These are phyloP conservation scores for Latrodectus elegans DNA, from an alignment of 2,888 invertebrate species.

Conservation along the genomic window DNA sequence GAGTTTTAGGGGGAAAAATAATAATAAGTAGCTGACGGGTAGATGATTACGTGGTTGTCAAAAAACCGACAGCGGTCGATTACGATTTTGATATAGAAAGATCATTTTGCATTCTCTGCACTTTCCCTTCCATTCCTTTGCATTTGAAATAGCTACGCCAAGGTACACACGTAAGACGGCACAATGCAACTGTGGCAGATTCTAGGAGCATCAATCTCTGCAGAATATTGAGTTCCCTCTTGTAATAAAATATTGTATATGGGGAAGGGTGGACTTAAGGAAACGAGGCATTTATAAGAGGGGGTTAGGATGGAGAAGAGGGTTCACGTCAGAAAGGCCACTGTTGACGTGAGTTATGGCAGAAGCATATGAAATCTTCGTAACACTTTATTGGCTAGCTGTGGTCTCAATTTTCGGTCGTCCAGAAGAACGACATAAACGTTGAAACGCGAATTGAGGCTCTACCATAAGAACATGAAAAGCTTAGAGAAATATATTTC, in stretches of 20 bases:
- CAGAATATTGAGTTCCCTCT: constrained; percentile 52
- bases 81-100: constrained; percentile 54
- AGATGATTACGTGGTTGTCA: constrained; percentile 59
- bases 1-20: not conserved
- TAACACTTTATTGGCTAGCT: constrained; percentile 56
- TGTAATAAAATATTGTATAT: constrained; percentile 59
- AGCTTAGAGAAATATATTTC: constrained; percentile 9
- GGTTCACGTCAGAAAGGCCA: constrained; percentile 42
- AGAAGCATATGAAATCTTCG: constrained; percentile 51
- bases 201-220: constrained; percentile 43
- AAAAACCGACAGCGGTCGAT: constrained; percentile 59
- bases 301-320: constrained; percentile 12
- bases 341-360: constrained; percentile 57
- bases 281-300: constrained; percentile 54
- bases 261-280: constrained; percentile 33
- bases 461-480: constrained; percentile 5
- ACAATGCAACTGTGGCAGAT: constrained; percentile 26
- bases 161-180: constrained; percentile 40
- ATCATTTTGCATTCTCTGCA: constrained; percentile 64
- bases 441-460: not conserved
- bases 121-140: constrained; percentile 33
- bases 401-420: constrained; percentile 56
- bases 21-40: constrained; percentile 11
- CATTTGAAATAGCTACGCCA: constrained; percentile 25
- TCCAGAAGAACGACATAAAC: constrained; percentile 12